phyloP scores from a whole-genome alignment of 2,113 vertebrate genomes.

The Arizona elegans region DNA sequence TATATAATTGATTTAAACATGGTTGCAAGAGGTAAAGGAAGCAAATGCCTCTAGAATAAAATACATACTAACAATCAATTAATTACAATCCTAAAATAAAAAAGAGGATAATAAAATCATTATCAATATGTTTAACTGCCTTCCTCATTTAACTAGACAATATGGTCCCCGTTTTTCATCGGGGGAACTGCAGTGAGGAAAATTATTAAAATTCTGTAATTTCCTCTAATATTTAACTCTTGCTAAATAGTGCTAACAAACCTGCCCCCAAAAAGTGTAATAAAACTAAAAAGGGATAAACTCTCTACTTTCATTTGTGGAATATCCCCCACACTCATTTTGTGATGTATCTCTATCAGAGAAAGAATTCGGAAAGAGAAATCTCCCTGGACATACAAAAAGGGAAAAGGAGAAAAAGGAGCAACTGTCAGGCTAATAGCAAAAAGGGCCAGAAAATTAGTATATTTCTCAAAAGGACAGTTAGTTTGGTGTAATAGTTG shows the following conservation, averaged over 20 bases:
- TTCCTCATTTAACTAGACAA: slow-evolving; percentile 4
- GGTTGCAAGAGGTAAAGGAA: slow-evolving; percentile 51
- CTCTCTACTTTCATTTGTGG: background rate
- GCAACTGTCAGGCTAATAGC: background rate
- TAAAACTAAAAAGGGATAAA: slow-evolving; percentile 3
- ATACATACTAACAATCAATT: slow-evolving; percentile 48
- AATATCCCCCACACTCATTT: slow-evolving; percentile 35
- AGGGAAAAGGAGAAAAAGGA: background rate
- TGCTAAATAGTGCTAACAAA: slow-evolving; percentile 32
- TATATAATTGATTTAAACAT: slow-evolving; percentile 52
- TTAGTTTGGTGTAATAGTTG: background rate
- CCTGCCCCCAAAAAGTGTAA: background rate
- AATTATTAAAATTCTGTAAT: slow-evolving; percentile 4
- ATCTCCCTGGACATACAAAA: background rate
- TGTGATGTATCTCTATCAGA: background rate
- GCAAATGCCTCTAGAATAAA: slow-evolving; percentile 47
- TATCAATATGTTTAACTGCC: slow-evolving; percentile 15
- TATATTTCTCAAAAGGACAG: background rate
- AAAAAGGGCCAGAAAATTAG: background rate
- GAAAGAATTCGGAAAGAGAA: background rate
- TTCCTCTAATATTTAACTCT: slow-evolving; percentile 10
- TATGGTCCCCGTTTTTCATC: slow-evolving; percentile 14
- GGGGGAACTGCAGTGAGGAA: background rate
- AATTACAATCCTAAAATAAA: slow-evolving; percentile 58
- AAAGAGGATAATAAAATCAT: slow-evolving; percentile 51